Conservation (phyloP, 1,140 invertebrate genomes). For the Ectropis grisescens region DNA sequence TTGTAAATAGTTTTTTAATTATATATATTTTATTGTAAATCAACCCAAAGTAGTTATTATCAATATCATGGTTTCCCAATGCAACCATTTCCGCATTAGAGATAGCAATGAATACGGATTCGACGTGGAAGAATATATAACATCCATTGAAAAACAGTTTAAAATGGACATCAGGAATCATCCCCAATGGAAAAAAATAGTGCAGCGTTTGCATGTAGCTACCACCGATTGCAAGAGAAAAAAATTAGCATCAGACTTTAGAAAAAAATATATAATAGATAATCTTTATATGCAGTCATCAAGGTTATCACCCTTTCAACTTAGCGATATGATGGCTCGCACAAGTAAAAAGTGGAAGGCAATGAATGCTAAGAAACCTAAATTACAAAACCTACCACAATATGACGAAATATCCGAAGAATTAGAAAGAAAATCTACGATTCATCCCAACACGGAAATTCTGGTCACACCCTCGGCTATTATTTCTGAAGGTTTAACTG, state of each 20-base stretch:
- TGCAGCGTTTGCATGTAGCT: slow-evolving; percentile 21
- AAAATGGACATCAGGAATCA: slow-evolving; percentile 35
- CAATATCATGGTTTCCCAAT: slow-evolving; percentile 15
- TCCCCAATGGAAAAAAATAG: slow-evolving; percentile 34
- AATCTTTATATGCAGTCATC: slow-evolving; percentile 32
- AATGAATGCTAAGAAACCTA: no score
- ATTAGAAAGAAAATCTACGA: slow-evolving; percentile 7
- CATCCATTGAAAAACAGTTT: slow-evolving; percentile 30
- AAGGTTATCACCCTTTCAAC: slow-evolving; percentile 37
- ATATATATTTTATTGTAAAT: no score
- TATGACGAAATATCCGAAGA: no score
- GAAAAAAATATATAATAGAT: slow-evolving; percentile 34
- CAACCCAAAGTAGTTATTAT: no score
- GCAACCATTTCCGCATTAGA: slow-evolving; percentile 32
- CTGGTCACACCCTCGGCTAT: not conserved
- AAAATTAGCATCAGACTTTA: slow-evolving; percentile 21
- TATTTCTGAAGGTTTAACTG: slow-evolving; percentile 9
- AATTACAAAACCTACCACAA: no score
- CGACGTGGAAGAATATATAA: slow-evolving; percentile 30
- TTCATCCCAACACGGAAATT: slow-evolving; percentile 40
- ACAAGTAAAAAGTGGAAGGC: slow-evolving; percentile 29
- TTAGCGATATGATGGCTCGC: slow-evolving; percentile 33
- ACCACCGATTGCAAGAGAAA: slow-evolving; percentile 26
- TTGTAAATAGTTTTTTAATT: no score
- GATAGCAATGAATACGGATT: slow-evolving; percentile 18